phyloP scores from a whole-genome alignment of 1,140 invertebrate genomes.

The Aphaenogaster floridana region DNA sequence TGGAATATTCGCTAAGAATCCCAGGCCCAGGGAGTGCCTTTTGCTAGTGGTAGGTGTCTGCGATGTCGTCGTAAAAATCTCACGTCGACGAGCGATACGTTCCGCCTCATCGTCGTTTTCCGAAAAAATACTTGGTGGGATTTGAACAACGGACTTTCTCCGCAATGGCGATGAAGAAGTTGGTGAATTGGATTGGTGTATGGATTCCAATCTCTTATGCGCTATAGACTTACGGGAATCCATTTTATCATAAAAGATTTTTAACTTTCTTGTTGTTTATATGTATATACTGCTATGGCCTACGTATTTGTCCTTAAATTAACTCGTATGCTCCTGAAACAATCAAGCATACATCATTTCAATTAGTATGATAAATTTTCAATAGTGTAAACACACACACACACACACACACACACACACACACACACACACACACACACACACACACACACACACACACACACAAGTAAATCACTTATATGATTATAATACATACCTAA shows the following conservation, averaged over 20 bases:
- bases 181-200: neutral
- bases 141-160: slow-evolving; percentile 72
- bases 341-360: neutral
- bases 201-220: slow-evolving; percentile 46
- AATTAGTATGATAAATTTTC: neutral
- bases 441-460: too few relatives aligned
- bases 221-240: slow-evolving; percentile 57
- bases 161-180: slow-evolving; percentile 70
- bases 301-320: neutral
- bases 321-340: neutral
- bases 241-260: slow-evolving; percentile 37
- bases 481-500: neutral
- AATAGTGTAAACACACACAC: neutral
- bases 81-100: slow-evolving; percentile 76
- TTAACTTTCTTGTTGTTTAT: neutral
- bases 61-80: slow-evolving; percentile 42
- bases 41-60: slow-evolving; percentile 27
- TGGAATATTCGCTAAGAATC: slow-evolving; percentile 76
- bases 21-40: slow-evolving; percentile 79
- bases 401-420: too few relatives aligned
- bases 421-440: too few relatives aligned
- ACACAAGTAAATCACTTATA: neutral
- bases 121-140: slow-evolving; percentile 35
- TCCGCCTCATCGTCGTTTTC: slow-evolving; percentile 85
- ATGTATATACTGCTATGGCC: neutral